Evolutionary conservation across 2,797 vertebrate species (phyloP), one percentile per base, ranked within the genome.

Genomic region (Chaunax sp.): DNA sequence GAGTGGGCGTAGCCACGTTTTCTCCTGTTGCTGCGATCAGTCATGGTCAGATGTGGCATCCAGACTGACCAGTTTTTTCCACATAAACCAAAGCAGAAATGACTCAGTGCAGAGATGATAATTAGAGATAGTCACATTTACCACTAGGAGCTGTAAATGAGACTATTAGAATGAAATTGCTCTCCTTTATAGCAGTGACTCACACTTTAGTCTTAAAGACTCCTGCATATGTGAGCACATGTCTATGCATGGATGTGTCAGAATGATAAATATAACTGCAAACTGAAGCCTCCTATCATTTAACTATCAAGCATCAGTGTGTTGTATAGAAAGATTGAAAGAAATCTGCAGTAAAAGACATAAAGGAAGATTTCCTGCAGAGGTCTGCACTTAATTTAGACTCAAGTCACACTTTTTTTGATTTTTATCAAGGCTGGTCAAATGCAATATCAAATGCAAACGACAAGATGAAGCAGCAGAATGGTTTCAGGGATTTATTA

Each of bases 1-100:
- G 14, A 77, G 38, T 0, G 35, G 3, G 71, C 6, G 9, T 38
- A 13, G 47, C 50, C 38, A 66, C 15, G 2, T 26, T 66, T 46
- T 45, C 47, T 49, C 62, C 44, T 19, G 55, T 58, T 56, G 26
- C 30, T 66, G 15, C 3, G 3, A 41, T 62, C 53, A 30, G 53
- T 0, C 40, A 51, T 38, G n/a, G 49, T 67, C 44, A 68, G 65
- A 85, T 71, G 64, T 81, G 81, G 69, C 1, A 8, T 64, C 72
- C 81, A 85, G 78, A 77, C 38, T 8, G 25, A 79, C 66, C 51
- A 18, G 11, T 71, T 72, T 63, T 67, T 59, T 37, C 55, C 69
- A 75, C 73, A 69, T 78, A 70, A 71, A 51, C 47, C 55, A 45
- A 54, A 65, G 26, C 10, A 64, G 77, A 83, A 78, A 61, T 79